Base-by-base conservation (phyloP, 2,797 vertebrate genomes). In the Delichon dasypus region DNA sequence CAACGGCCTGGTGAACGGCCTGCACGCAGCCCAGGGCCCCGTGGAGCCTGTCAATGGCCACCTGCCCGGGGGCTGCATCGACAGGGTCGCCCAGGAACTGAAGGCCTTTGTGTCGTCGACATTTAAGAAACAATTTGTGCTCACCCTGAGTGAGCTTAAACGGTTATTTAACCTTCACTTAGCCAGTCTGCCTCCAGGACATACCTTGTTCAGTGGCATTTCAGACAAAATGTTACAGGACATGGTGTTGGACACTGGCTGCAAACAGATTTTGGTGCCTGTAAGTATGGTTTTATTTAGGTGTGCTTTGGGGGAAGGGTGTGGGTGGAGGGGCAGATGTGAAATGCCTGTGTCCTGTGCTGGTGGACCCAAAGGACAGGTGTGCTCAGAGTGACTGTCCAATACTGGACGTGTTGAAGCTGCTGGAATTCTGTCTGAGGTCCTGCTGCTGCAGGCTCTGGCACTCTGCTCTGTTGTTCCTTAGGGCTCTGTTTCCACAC, bases 211-310 rank as follows among this genome's bases (percentile, higher is more conserved):
- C 92, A 98, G 98, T 73, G 98, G 99, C 77, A 98, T 99, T 96
- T 99, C 99, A 0, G 99, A 99, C 97, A 99, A 98, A 96, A 98
- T 99, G 98, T 98, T 99, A 19, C 99, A 99, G 97, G 99, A 99
- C 93, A 98, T 98, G 89, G 98, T 99, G 86, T 97, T 99, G 97
- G 98, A 98, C 75, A 97, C 98, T 97, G 98, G 98, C 80, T 99
- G 99, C 98, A 99, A 98, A 96, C 99, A 99, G 98, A 99, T 99
- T 90, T 97, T 98, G 98, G 99, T 99, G 98, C 99, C 99, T 99
- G 99, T 99, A 97, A 99, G 99, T 99, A 97, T 60, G 34, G 57
- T 58, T 79, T 66, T 40, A 32, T 8, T 44, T 67, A 23, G 36
- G 40, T 72, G 68, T 47, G 5, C 44, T 90, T 30, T 38, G 54